phyloP scores from a whole-genome alignment of 2,888 invertebrate genomes.

The Eupithecia centaureata region DNA sequence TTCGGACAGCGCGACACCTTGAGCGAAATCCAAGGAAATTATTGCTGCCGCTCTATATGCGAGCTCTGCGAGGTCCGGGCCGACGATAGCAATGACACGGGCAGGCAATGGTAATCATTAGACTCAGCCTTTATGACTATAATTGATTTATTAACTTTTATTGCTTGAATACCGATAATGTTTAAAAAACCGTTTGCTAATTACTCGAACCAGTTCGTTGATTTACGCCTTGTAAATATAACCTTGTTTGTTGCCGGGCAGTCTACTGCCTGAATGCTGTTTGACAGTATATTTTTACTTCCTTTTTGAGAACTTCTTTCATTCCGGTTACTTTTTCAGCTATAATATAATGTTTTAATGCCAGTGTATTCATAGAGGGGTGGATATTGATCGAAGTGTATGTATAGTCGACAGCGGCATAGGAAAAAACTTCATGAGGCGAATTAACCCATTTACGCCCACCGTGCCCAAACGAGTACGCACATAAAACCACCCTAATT shows the following conservation, averaged over 20 bases:
- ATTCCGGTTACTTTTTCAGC: background rate
- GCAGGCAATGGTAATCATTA: background rate
- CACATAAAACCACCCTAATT: no score
- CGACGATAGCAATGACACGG: background rate
- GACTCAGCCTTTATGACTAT: background rate
- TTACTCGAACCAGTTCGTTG: conserved; percentile 35
- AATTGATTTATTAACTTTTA: conserved; percentile 1
- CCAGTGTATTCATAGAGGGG: no score
- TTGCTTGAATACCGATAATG: background rate
- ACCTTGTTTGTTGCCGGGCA: conserved; percentile 31
- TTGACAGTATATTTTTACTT: conserved; percentile 8
- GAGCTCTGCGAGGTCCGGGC: no score
- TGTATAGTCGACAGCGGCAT: no score
- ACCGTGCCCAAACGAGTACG: no score
- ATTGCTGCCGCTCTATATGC: no score
- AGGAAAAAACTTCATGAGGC: no score
- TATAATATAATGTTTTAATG: no score
- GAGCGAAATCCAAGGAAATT: no score
- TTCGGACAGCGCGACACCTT: no score
- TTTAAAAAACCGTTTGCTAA: conserved; percentile 12
- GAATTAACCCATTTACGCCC: no score
- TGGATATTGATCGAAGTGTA: no score
- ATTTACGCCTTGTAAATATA: conserved; percentile 31
- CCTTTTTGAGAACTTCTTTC: background rate
- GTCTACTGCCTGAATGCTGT: conserved; percentile 31